phyloP scores from a whole-genome alignment of 2,113 vertebrate genomes.

The Calidris pugnax region DNA sequence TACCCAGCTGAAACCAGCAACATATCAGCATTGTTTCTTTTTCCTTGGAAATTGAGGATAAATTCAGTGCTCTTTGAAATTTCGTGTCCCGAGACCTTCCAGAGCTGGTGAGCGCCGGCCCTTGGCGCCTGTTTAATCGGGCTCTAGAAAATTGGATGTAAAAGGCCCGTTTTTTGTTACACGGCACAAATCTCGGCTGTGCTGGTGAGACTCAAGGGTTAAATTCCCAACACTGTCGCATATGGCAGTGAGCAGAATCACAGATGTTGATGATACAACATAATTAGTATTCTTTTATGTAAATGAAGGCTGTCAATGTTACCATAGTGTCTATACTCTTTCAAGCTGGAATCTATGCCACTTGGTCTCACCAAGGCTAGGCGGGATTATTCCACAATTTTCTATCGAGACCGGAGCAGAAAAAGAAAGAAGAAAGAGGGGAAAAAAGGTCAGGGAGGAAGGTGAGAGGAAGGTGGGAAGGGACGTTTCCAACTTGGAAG shows the following conservation, averaged over 20 bases:
- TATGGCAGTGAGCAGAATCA: conserved; percentile 79
- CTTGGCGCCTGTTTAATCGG: neutral
- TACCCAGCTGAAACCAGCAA: neutral
- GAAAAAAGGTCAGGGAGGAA: neutral
- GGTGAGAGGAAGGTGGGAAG: neutral
- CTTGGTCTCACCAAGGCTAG: conserved; percentile 49
- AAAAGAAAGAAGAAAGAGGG: neutral
- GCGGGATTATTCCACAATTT: conserved; percentile 22
- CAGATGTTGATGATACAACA: conserved; percentile 81
- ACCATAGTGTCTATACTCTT: conserved; percentile 72
- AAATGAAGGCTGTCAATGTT: conserved; percentile 80
- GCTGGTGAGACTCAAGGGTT: conserved; percentile 68
- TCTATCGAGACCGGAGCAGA: neutral
- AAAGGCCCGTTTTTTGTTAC: neutral
- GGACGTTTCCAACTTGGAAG: neutral
- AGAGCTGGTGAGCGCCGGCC: neutral
- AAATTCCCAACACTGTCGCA: conserved; percentile 71
- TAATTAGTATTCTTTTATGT: conserved; percentile 84
- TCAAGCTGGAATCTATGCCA: conserved; percentile 63
- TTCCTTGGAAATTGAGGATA: neutral
- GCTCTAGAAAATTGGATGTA: fast-evolving
- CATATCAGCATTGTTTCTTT: neutral
- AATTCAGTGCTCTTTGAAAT: neutral
- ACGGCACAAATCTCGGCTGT: neutral
- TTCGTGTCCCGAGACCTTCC: neutral